A percentile compares a stretch with the other conserved stretches of the same genome.
phyloP scores from a whole-genome alignment of 2,113 vertebrate species.

The Fregata magnificens region DNA sequence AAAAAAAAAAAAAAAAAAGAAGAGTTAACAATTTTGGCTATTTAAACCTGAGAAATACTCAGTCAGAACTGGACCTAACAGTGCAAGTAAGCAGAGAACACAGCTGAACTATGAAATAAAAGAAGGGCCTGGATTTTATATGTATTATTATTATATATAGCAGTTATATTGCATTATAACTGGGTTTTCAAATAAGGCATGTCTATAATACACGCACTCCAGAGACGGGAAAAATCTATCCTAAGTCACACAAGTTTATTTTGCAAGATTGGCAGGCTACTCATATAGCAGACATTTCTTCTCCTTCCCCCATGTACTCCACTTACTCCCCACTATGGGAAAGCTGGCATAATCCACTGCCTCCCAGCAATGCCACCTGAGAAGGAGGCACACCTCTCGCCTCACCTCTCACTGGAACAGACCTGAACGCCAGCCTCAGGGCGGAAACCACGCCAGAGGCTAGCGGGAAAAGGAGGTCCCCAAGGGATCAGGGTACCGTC shows the following conservation, averaged over 20 bases:
- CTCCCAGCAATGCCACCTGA: fast-evolving
- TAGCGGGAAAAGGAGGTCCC: not conserved
- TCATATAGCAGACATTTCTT: fast-evolving
- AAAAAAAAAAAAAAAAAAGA: not conserved
- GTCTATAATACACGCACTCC: fast-evolving
- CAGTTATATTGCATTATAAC: fast-evolving
- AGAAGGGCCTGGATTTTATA: not conserved
- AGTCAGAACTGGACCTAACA: not conserved
- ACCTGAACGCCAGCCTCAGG: fast-evolving
- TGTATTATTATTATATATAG: not conserved
- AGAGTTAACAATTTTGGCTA: not conserved
- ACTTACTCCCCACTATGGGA: not conserved
- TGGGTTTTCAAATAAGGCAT: not conserved
- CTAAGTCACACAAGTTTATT: not conserved
- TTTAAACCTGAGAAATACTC: not conserved
- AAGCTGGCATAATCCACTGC: fast-evolving
- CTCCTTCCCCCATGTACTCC: not conserved
- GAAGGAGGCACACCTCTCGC: not conserved
- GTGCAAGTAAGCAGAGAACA: not conserved
- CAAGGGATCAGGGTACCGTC: fast-evolving
- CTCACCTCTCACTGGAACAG: not conserved
- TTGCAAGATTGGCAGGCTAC: not conserved
- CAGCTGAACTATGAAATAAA: not conserved
- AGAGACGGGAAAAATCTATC: not conserved
- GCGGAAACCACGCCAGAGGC: not conserved